phyloP scores from a whole-genome alignment of 2,113 vertebrate genomes.

The Acrocephalus arundinaceus region DNA sequence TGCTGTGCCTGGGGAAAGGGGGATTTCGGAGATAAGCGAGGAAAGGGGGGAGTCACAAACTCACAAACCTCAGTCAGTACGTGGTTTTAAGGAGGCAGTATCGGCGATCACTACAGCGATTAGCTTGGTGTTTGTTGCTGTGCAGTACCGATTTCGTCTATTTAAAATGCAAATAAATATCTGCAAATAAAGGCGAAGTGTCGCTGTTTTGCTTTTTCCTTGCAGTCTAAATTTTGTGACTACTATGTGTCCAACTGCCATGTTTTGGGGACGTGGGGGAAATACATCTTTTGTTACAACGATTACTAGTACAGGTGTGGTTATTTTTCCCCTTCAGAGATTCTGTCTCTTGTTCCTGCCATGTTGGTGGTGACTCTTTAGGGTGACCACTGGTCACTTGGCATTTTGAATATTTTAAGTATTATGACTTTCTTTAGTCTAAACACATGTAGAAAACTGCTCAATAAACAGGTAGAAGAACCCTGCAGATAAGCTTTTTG shows the following conservation, averaged over 20 bases:
- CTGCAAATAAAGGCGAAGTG: not conserved
- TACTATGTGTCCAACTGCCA: not conserved
- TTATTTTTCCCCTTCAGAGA: not conserved
- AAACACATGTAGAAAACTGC: not conserved
- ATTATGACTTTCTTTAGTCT: not conserved
- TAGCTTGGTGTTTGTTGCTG: not conserved
- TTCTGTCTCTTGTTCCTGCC: not conserved
- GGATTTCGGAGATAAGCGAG: rapidly evolving
- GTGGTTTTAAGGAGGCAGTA: not conserved
- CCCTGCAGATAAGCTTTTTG: not conserved
- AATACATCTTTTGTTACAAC: not conserved
- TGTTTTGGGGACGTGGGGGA: rapidly evolving
- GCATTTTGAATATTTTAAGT: not conserved
- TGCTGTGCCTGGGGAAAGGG: not conserved
- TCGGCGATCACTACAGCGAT: rapidly evolving
- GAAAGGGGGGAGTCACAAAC: not conserved
- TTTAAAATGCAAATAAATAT: not conserved
- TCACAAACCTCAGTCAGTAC: too few relatives aligned
- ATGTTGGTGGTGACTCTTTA: not conserved
- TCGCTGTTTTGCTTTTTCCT: not conserved
- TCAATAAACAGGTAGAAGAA: not conserved
- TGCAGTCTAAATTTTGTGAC: not conserved
- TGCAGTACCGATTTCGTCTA: not conserved
- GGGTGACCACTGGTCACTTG: not conserved
- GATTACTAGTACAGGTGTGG: not conserved